Conservation (phyloP, 35 echinoderm and acorn worm species). For the Anneissia japonica region DNA sequence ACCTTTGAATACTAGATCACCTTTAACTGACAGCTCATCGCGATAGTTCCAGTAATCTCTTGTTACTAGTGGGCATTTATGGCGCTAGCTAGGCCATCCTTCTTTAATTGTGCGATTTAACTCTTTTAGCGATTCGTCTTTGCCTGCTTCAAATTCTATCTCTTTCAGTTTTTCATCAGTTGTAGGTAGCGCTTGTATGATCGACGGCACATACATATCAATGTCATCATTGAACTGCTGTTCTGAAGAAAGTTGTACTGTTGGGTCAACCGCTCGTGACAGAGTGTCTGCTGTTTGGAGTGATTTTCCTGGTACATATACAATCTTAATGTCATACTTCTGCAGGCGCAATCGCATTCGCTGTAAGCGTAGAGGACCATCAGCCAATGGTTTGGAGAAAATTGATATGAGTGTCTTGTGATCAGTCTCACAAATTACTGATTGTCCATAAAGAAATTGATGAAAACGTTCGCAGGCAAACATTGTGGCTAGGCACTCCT, state of each 20-base stretch:
- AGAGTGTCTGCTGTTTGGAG: constrained; percentile 39
- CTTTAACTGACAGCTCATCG: not conserved
- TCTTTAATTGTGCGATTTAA: not conserved
- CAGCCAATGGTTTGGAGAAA: constrained; percentile 10
- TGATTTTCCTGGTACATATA: constrained; percentile 47
- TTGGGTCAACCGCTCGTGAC: constrained; percentile 36
- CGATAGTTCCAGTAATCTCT: not conserved
- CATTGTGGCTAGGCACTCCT: constrained; percentile 5
- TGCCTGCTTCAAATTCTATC: too few species aligned
- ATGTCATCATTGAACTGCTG: not conserved
- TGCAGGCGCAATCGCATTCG: constrained; percentile 34
- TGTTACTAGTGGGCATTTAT: not conserved
- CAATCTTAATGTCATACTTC: constrained; percentile 47
- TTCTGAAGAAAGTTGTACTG: not conserved
- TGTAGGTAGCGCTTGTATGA: not conserved
- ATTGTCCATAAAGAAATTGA: constrained; percentile 33
- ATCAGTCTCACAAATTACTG: constrained; percentile 10
- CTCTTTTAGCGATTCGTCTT: not conserved
- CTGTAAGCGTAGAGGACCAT: constrained; percentile 38
- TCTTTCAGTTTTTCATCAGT: not conserved
- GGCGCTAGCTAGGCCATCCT: not conserved
- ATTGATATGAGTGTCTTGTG: constrained; percentile 18
- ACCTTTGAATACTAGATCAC: not conserved
- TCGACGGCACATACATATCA: not conserved
- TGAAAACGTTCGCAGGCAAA: constrained; percentile 36